phyloP scores from a whole-genome alignment of 2,888 invertebrate genomes.

The Azorinus chamasolen region DNA sequence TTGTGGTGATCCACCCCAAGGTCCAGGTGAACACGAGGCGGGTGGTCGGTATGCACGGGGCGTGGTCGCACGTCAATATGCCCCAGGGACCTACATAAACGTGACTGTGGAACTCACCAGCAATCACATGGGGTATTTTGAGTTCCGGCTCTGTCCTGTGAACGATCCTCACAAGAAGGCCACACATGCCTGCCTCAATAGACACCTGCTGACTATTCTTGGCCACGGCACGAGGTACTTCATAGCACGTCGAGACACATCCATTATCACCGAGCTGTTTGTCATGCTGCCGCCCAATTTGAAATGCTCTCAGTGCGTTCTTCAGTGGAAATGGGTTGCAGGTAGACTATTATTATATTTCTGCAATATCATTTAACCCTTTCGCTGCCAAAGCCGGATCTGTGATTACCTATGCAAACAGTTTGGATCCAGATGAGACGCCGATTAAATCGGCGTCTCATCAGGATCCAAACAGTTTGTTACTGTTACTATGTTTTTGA shows the following conservation, averaged over 20 bases:
- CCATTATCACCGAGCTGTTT: slow-evolving; percentile 36
- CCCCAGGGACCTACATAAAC: slow-evolving; percentile 58
- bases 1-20: slow-evolving; percentile 93
- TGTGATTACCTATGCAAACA: no score
- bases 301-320: slow-evolving; percentile 83
- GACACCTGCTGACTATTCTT: slow-evolving; percentile 75
- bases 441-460: no score
- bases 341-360: no score
- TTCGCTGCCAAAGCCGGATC: no score
- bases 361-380: no score
- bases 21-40: slow-evolving; percentile 76
- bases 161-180: slow-evolving; percentile 54
- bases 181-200: slow-evolving; percentile 61
- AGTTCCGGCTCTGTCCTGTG: slow-evolving; percentile 66
- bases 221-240: slow-evolving; percentile 65
- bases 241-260: slow-evolving; percentile 30
- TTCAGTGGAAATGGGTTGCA: slow-evolving; percentile 86
- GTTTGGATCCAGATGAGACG: no score
- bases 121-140: slow-evolving; percentile 67
- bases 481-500: no score
- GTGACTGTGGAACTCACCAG: slow-evolving; percentile 66
- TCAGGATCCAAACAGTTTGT: no score
- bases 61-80: slow-evolving; percentile 60
- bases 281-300: slow-evolving; percentile 80
- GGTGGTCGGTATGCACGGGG: slow-evolving; percentile 73